Conservation (phyloP, 2,797 vertebrate species). For the Echeneis naucrates region DNA sequence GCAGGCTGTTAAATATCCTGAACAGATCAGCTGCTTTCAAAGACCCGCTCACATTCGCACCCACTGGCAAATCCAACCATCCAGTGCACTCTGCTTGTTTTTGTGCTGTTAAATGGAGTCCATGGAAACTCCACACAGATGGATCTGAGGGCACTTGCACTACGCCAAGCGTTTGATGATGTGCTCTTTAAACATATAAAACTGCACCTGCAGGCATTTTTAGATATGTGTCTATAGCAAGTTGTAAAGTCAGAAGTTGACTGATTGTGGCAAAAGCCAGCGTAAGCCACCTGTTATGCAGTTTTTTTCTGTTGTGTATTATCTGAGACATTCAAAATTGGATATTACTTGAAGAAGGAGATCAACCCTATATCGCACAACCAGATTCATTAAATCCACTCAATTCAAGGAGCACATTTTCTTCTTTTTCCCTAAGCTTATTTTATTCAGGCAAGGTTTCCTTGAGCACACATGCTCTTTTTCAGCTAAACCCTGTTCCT, state of each 20-base stretch:
- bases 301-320: conserved; percentile 10
- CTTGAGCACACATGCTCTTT: conserved; percentile 72
- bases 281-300: conserved; percentile 43
- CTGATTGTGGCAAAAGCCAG: conserved; percentile 20
- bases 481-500: conserved; percentile 68
- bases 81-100: not conserved
- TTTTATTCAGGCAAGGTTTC: conserved; percentile 72
- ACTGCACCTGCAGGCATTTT: not conserved
- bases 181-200: conserved; percentile 5
- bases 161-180: not conserved
- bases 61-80: not conserved
- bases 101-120: not conserved
- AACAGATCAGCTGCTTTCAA: conserved; percentile 1
- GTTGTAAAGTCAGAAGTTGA: conserved; percentile 4
- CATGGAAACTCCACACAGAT: not conserved
- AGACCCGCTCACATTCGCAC: conserved; percentile 9
- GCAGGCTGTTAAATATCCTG: not conserved
- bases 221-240: not conserved
- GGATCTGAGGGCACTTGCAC: not conserved
- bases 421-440: conserved; percentile 76
- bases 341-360: conserved; percentile 64
- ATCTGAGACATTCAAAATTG: conserved; percentile 53
- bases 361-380: conserved; percentile 61
- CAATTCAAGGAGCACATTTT: conserved; percentile 71
- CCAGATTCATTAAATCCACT: conserved; percentile 74